Conservation (phyloP, 2,888 invertebrate genomes). For the Liodrosophila aerea region DNA sequence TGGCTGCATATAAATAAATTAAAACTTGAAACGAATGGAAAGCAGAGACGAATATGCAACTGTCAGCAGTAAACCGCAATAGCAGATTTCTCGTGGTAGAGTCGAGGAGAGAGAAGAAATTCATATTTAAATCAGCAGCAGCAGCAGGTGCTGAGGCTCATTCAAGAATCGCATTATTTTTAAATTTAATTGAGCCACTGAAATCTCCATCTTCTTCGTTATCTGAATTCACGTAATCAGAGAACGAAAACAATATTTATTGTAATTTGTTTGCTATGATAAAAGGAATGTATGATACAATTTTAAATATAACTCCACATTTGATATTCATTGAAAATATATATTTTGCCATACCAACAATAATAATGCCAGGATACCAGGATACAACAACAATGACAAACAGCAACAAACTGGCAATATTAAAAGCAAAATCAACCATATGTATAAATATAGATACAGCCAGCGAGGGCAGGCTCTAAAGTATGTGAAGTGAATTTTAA, state of each 20-base stretch:
- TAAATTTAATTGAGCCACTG: conserved; percentile 22
- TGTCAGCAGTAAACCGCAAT: neutral
- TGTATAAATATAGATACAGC: conserved; percentile 8
- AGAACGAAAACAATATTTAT: conserved; percentile 63
- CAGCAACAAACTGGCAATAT: conserved; percentile 25
- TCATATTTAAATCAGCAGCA: neutral
- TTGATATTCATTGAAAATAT: conserved; percentile 69
- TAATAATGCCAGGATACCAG: conserved; percentile 51
- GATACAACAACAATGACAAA: conserved; percentile 17
- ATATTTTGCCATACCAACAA: conserved; percentile 55
- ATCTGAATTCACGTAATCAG: conserved; percentile 29
- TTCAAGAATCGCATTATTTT: too few relatives aligned
- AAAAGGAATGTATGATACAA: conserved; percentile 16
- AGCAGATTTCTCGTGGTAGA: too few relatives aligned
- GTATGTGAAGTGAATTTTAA: neutral
- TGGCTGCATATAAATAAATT: conserved; percentile 1
- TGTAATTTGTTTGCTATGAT: conserved; percentile 52
- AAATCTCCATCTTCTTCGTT: conserved; percentile 22
- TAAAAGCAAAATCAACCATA: conserved; percentile 33
- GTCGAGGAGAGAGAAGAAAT: neutral
- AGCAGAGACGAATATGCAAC: conserved; percentile 1
- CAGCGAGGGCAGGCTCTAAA: conserved; percentile 17
- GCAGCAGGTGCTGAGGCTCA: too few relatives aligned
- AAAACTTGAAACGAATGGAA: conserved; percentile 4
- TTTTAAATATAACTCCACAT: conserved; percentile 47